Evolutionary conservation across 2,113 vertebrate species (phyloP).

Genomic region (Nanorana parkeri): DNA sequence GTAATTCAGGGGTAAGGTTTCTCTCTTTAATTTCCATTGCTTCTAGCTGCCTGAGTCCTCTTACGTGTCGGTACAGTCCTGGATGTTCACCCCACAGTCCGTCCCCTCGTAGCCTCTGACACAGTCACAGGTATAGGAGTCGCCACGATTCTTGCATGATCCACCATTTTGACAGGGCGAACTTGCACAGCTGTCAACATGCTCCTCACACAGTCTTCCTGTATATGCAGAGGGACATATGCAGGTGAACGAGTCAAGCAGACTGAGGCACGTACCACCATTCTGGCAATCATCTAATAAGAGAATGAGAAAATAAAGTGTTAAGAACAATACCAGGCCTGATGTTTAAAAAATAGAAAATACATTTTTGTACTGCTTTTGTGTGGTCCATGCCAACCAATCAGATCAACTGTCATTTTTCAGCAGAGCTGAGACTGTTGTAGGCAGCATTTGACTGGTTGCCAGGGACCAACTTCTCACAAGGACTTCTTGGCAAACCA

Average conservation of each 20-base stretch:
- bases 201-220: constrained; percentile 41
- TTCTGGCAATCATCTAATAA: constrained; percentile 31
- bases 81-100: constrained; percentile 29
- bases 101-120: constrained; percentile 34
- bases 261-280: constrained; percentile 42
- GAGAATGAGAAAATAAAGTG: neutral
- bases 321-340: too few relatives aligned
- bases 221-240: constrained; percentile 41
- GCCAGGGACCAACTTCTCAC: too few relatives aligned
- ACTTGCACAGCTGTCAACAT: constrained; percentile 42
- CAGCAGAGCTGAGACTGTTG: too few relatives aligned
- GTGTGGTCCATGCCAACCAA: neutral
- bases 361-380: too few relatives aligned
- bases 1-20: neutral
- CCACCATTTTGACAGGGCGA: constrained; percentile 52
- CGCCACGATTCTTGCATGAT: neutral
- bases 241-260: constrained; percentile 29
- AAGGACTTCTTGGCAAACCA: neutral
- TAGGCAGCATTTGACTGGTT: too few relatives aligned
- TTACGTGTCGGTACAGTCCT: constrained; percentile 52
- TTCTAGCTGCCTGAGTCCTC: neutral
- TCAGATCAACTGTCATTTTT: too few relatives aligned
- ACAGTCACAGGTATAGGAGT: constrained; percentile 46
- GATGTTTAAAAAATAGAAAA: too few relatives aligned
- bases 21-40: neutral